phyloP scores from a whole-genome alignment of 2,113 vertebrate genomes.

The Panthera uncia region DNA sequence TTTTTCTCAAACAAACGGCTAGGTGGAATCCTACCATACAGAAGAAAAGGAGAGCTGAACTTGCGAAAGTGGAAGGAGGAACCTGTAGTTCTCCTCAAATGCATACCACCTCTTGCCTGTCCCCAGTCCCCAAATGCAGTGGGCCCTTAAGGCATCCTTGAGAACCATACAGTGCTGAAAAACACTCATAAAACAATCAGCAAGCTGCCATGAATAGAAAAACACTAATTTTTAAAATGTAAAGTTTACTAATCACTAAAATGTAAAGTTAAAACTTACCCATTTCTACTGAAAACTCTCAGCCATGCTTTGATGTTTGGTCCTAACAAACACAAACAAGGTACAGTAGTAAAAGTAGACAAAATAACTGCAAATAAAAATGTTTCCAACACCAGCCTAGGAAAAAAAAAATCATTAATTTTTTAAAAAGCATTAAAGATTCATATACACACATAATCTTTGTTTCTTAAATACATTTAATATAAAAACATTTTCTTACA shows the following conservation, averaged over 20 bases:
- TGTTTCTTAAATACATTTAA: not conserved
- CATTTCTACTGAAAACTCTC: slow-evolving; percentile 96
- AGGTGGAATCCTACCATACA: not conserved
- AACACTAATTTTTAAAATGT: not conserved
- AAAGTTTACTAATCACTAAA: slow-evolving; percentile 29
- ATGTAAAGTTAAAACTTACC: slow-evolving; percentile 85
- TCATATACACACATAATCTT: not conserved
- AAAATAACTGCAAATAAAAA: slow-evolving; percentile 94
- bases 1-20: slow-evolving; percentile 1
- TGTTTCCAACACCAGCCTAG: slow-evolving; percentile 93
- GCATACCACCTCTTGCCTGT: not conserved
- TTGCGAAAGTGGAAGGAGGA: not conserved
- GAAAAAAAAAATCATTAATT: slow-evolving; percentile 46
- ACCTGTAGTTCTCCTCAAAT: not conserved
- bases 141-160: not conserved
- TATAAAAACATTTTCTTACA: not conserved
- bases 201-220: not conserved
- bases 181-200: not conserved
- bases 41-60: not conserved
- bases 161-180: not conserved
- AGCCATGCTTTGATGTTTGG: slow-evolving; percentile 97
- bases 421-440: not conserved
- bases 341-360: slow-evolving; percentile 93
- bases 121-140: not conserved
- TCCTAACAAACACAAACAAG: slow-evolving; percentile 95